These are phyloP conservation scores for Apus apus DNA, from an alignment of 2,113 vertebrate species.

Conservation along the genomic window DNA sequence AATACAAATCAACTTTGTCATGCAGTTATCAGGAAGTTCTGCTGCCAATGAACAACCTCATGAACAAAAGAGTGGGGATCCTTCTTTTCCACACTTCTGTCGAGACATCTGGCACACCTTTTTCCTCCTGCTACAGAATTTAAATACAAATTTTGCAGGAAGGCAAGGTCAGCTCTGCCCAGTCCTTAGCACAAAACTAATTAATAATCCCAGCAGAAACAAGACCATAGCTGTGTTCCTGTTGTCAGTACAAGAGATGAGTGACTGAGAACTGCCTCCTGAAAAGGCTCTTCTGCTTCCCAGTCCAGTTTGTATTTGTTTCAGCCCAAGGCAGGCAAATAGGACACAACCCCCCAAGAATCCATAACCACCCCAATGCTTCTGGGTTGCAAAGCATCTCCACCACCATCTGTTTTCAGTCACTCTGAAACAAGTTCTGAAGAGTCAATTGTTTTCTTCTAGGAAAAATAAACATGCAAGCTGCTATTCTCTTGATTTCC, in stretches of 20 bases:
- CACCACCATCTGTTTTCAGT: slow-evolving; percentile 57
- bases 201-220: not conserved
- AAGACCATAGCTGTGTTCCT: not conserved
- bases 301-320: slow-evolving; percentile 6
- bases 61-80: not conserved
- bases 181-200: not conserved
- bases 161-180: not conserved
- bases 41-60: not conserved
- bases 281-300: not conserved
- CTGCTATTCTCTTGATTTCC: slow-evolving; percentile 62
- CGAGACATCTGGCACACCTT: not conserved
- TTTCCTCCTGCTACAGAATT: not conserved
- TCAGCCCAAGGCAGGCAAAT: slow-evolving; percentile 17
- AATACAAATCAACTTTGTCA: not conserved
- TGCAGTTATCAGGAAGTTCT: not conserved
- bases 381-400: slow-evolving; percentile 43
- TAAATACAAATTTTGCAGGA: not conserved
- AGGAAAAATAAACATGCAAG: slow-evolving; percentile 67
- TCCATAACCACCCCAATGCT: slow-evolving; percentile 35
- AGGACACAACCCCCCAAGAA: slow-evolving; percentile 25
- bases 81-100: not conserved
- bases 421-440: slow-evolving; percentile 58
- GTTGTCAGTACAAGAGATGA: not conserved
- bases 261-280: not conserved
- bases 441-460: slow-evolving; percentile 69